These are phyloP conservation scores for Brachionus angularis DNA, from an alignment of 1,140 invertebrate genomes.

Conservation along the genomic window DNA sequence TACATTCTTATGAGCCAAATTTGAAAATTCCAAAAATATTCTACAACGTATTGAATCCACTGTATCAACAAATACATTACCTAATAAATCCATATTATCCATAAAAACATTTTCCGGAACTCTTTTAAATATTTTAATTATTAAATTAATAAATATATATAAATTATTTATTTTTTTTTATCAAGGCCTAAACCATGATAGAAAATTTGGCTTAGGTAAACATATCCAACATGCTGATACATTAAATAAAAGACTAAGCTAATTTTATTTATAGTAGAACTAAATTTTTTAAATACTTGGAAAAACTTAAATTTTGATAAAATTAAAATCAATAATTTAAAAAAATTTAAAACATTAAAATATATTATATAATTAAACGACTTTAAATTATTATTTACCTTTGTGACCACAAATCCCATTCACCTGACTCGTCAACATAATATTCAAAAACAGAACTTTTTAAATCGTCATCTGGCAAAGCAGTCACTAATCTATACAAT, in stretches of 20 bases:
- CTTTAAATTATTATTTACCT: constrained; percentile 45
- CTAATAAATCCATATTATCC: constrained; percentile 54
- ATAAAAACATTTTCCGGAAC: constrained; percentile 52
- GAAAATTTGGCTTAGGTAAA: too few relatives aligned
- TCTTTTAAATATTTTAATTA: constrained; percentile 44
- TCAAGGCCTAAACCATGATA: too few relatives aligned
- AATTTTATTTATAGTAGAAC: too few relatives aligned
- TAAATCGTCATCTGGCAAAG: constrained; percentile 58
- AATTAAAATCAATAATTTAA: too few relatives aligned
- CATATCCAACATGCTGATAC: too few relatives aligned
- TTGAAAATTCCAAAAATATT: constrained; percentile 56
- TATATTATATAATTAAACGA: background rate
- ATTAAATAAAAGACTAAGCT: too few relatives aligned
- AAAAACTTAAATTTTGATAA: too few relatives aligned
- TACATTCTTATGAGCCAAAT: constrained; percentile 54
- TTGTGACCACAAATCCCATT: constrained; percentile 59
- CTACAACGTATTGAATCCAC: constrained; percentile 55
- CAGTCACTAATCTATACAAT: constrained; percentile 53
- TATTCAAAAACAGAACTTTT: constrained; percentile 59
- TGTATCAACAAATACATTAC: constrained; percentile 56
- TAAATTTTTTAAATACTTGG: too few relatives aligned
- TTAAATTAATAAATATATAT: too few relatives aligned
- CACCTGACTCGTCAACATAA: constrained; percentile 59
- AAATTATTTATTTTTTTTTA: too few relatives aligned
- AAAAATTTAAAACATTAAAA: background rate